Conservation (phyloP, 2,888 invertebrate genomes). For the Artemia sinica region DNA sequence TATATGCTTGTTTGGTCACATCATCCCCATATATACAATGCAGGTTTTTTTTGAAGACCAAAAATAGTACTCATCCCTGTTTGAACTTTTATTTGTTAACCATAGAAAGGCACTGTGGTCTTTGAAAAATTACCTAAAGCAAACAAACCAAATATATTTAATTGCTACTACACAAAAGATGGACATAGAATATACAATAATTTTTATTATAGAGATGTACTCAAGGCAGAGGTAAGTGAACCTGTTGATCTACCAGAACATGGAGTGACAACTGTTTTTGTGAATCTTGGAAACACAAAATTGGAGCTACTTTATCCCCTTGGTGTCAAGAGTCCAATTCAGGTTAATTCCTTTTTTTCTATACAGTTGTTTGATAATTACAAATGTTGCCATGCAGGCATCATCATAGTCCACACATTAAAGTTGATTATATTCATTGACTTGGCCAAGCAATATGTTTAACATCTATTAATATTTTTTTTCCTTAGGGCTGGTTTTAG, state of each 20-base stretch:
- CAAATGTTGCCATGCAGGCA: no score
- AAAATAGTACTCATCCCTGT: background rate
- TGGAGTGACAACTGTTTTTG: constrained; percentile 43
- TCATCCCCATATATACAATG: no score
- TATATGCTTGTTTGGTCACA: no score
- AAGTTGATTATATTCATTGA: no score
- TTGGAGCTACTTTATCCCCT: constrained; percentile 41
- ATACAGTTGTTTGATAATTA: no score
- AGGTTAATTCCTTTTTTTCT: constrained; percentile 26
- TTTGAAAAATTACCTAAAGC: background rate
- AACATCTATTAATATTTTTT: no score
- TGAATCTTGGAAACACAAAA: constrained; percentile 42
- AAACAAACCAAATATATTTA: background rate
- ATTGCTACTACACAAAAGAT: background rate
- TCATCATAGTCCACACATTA: no score
- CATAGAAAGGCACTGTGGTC: background rate
- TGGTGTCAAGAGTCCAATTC: constrained; percentile 41
- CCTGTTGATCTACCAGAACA: constrained; percentile 36
- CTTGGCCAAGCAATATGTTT: no score
- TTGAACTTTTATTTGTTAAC: background rate
- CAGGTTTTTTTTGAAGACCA: background rate
- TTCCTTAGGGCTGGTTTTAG: no score
- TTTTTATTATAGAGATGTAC: constrained; percentile 32
- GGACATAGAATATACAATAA: background rate
- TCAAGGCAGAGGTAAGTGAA: constrained; percentile 38